These are phyloP conservation scores for Rhorus exstirpatorius DNA, from an alignment of 2,888 invertebrate species.

Conservation along the genomic window DNA sequence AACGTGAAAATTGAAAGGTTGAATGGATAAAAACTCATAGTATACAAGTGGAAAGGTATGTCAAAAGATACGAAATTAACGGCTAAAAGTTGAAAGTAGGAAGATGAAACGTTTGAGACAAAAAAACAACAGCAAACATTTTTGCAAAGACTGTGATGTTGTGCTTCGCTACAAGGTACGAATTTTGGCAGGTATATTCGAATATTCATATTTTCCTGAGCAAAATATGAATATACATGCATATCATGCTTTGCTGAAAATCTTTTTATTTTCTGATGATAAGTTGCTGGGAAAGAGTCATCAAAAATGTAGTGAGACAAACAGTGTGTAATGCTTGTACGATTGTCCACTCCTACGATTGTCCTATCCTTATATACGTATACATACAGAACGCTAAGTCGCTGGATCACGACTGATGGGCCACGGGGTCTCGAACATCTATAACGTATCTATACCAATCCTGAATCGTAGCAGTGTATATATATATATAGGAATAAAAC, in stretches of 20 bases:
- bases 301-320: constrained; percentile 71
- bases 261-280: background rate
- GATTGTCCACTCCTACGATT: constrained; percentile 77
- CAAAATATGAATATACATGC: background rate
- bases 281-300: constrained; percentile 56
- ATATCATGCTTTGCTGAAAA: background rate
- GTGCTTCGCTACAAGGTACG: background rate
- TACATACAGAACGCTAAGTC: constrained; percentile 77
- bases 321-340: constrained; percentile 58
- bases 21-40: too few relatives aligned
- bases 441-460: constrained; percentile 70
- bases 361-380: constrained; percentile 65
- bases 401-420: constrained; percentile 77
- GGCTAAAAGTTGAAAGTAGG: too few relatives aligned
- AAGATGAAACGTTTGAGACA: too few relatives aligned
- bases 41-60: too few relatives aligned
- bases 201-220: background rate
- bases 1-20: too few relatives aligned
- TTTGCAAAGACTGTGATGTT: background rate
- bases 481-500: constrained; percentile 46
- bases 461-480: constrained; percentile 47
- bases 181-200: background rate
- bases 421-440: constrained; percentile 70
- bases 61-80: too few relatives aligned
- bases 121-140: too few relatives aligned